Conservation (phyloP, 2,888 invertebrate species). For the Cantharis rufa region DNA sequence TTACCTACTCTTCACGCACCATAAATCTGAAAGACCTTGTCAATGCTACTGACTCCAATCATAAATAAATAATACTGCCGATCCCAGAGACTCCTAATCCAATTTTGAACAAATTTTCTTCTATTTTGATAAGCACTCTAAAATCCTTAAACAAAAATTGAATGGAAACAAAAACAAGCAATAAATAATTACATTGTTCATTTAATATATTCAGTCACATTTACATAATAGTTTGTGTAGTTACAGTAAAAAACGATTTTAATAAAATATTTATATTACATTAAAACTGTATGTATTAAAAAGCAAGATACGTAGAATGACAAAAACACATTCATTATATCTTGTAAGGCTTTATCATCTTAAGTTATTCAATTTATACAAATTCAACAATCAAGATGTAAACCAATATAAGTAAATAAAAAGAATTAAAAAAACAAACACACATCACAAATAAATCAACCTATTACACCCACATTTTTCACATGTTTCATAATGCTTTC, state of each 20-base stretch:
- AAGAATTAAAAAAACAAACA: slow-evolving; percentile 16
- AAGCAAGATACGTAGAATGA: slow-evolving; percentile 36
- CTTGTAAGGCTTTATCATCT: slow-evolving; percentile 35
- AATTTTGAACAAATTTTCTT: not conserved
- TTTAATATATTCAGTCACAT: slow-evolving; percentile 36
- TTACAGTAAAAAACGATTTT: slow-evolving; percentile 42
- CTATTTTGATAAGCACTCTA: not conserved
- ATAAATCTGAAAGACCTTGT: too few species aligned
- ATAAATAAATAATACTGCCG: too few species aligned
- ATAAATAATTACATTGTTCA: slow-evolving; percentile 15
- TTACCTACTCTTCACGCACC: too few species aligned
- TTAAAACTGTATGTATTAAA: slow-evolving; percentile 39
- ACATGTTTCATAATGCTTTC: not conserved
- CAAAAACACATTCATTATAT: slow-evolving; percentile 34
- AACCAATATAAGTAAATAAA: slow-evolving; percentile 30
- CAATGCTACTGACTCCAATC: too few species aligned
- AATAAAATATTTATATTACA: slow-evolving; percentile 43
- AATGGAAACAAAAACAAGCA: not conserved
- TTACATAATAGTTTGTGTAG: slow-evolving; percentile 34
- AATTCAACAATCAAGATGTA: slow-evolving; percentile 19
- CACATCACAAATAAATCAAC: slow-evolving; percentile 35
- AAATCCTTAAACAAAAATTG: not conserved
- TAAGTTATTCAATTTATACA: slow-evolving; percentile 25
- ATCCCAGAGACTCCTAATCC: too few species aligned
- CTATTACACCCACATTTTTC: not conserved